Evolutionary conservation across 2,113 vertebrate species (phyloP), one percentile per base, ranked within the genome.

Genomic region (Anarrhichthys ocellatus): DNA sequence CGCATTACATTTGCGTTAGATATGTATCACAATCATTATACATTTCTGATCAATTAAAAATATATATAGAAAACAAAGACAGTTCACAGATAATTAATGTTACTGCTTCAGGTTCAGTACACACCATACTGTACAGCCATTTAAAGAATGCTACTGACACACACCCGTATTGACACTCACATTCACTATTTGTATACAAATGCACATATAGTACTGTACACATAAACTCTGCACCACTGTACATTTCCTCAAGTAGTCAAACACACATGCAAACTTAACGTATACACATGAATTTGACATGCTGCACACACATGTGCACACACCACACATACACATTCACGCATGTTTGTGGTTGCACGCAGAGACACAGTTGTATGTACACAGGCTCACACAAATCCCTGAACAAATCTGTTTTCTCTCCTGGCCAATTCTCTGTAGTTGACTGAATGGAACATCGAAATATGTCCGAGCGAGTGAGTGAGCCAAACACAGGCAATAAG

Each of bases 381-480:
- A 69, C 58, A 27, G 48, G 73, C 58, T 73, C 32, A 69, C 52
- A 56, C 27, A 81, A 69, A 87, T 83, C 70, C 76, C 71, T 50
- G 40, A 83, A 80, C 73, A 83, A 80, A 89, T 90, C 80, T 76
- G 46, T 89, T 87, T 87, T 69, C 67, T 83, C 67, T 65, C 71
- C 36, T 80, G 68, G 73, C 82, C 78, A 27, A 62, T 72, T 84
- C 76, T 78, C 27, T 81, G 73, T 87, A 80, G 78, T 63, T 75
- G 71, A 80, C 73, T 87, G 80, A 86, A 88, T 84, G 75, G 69
- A 91, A 88, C 86, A 88, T 88, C 73, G 73, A 84, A 81, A 89
- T 82, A 82, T 70, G 83, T 89, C 81, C 74, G 80, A 59, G 66
- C 73, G 80, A 89, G 69, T 38, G 64, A 85, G 76, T n/a, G 69